Conservation (phyloP, 2,888 invertebrate species). For the Auanema freiburgensis region DNA sequence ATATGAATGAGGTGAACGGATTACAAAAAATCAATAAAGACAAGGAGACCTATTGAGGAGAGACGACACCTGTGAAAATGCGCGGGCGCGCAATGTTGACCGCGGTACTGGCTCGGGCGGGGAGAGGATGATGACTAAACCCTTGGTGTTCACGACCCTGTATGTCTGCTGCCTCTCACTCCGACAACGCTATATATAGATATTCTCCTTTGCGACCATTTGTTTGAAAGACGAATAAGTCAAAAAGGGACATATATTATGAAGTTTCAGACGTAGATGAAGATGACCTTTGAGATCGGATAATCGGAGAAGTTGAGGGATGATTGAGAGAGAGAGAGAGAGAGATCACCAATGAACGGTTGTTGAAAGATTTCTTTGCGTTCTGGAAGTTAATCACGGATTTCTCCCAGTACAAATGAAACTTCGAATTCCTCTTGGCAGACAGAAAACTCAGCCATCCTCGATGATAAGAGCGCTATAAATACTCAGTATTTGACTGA, state of each 20-base stretch:
- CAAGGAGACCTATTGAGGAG: too few relatives aligned
- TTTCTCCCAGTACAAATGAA: conserved; percentile 20
- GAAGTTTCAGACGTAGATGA: neutral
- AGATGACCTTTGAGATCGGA: conserved; percentile 1
- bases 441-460: conserved; percentile 15
- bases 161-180: neutral
- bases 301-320: neutral
- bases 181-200: neutral
- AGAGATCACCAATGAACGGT: neutral
- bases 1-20: too few relatives aligned
- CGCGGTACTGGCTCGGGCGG: neutral
- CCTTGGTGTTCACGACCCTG: neutral
- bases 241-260: neutral
- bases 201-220: neutral
- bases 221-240: neutral
- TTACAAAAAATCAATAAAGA: too few relatives aligned
- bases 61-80: conserved; percentile 1
- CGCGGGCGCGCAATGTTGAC: conserved; percentile 6
- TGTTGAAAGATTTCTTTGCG: conserved; percentile 3
- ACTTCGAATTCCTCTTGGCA: conserved; percentile 20
- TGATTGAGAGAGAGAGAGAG: conserved; percentile 10
- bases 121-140: conserved; percentile 3
- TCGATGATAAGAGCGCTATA: conserved; percentile 14
- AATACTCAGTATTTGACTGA: neutral
- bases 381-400: conserved; percentile 5